Base-by-base conservation (phyloP, 1,140 invertebrate genomes). In the Brachionus rubens region DNA sequence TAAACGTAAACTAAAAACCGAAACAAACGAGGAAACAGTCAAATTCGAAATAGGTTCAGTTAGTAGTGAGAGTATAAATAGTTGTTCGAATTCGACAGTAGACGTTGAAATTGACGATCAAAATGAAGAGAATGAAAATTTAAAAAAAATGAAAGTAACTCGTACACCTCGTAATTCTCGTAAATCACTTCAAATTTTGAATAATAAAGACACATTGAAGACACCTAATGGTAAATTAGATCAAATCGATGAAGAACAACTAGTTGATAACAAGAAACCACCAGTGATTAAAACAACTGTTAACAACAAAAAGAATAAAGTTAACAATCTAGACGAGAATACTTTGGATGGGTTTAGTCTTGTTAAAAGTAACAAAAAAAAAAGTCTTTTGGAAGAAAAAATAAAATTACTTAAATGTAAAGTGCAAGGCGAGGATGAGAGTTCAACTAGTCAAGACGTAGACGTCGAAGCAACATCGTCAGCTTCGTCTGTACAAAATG, bases 281-380 rank as follows among this genome's bases (percentile, higher is more conserved):
- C n/a, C n/a, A n/a, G n/a, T n/a, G n/a, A n/a, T n/a, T n/a, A 46
- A 46, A 14, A 46, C 43, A 46, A 46, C 14, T 46, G 14, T 7
- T 14, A 46, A 5, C 1, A 41, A 40, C 2, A 43, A 65, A 65
- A 43, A 65, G 19, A 10, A 16, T 4, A 65, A 46, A 43, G 19
- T 65, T 9, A 65, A 65, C 40, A 65, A 65, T 26, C 30, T 65
- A 41, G 59, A 65, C 24, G 59, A 65, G 5, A 65, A 65, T 24
- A 65, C 59, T 43, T 26, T 43, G 24, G 59, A 65, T 36, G 33
- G 59, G 2, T 65, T 65, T 46, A n/a, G 16, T 43, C 9, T 24
- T 1, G 12, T n/a, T 65, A 5, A 7, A 46, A 14, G 3, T 3
- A 46, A 46, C n/a, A 46, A 24, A 7, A 43, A 43, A 43, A 65